These are phyloP conservation scores for Colinus virginianus DNA, from an alignment of 2,113 vertebrate genomes.

Conservation along the genomic window DNA sequence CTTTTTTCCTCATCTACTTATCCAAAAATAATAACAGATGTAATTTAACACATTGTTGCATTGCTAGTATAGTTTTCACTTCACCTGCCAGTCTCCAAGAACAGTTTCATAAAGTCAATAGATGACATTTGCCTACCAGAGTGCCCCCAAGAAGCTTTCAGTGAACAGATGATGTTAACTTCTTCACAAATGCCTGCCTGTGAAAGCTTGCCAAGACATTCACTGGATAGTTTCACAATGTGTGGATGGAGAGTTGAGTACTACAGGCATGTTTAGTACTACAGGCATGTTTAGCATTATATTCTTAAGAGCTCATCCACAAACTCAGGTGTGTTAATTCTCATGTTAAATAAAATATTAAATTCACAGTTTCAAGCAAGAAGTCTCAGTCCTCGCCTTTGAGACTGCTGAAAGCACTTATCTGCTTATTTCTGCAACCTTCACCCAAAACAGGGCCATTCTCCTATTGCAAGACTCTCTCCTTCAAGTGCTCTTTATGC, in stretches of 20 bases:
- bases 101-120: background rate
- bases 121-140: background rate
- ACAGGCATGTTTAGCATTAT: background rate
- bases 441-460: background rate
- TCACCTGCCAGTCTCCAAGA: background rate
- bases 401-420: background rate
- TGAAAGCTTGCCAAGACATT: background rate
- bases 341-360: background rate
- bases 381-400: background rate
- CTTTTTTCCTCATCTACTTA: background rate
- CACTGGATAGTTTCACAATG: background rate
- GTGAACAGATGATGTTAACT: too few relatives aligned
- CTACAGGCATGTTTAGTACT: background rate
- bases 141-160: background rate
- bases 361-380: background rate
- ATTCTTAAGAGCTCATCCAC: too few relatives aligned
- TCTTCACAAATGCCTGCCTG: too few relatives aligned
- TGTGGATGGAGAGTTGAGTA: background rate
- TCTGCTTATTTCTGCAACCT: background rate
- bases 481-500: too few relatives aligned
- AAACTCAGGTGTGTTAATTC: background rate
- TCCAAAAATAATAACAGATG: background rate
- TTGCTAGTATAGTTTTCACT: background rate
- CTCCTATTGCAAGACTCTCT: background rate
- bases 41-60: background rate